Conservation (phyloP, 2,888 invertebrate genomes). For the Standfussiana lucernea region DNA sequence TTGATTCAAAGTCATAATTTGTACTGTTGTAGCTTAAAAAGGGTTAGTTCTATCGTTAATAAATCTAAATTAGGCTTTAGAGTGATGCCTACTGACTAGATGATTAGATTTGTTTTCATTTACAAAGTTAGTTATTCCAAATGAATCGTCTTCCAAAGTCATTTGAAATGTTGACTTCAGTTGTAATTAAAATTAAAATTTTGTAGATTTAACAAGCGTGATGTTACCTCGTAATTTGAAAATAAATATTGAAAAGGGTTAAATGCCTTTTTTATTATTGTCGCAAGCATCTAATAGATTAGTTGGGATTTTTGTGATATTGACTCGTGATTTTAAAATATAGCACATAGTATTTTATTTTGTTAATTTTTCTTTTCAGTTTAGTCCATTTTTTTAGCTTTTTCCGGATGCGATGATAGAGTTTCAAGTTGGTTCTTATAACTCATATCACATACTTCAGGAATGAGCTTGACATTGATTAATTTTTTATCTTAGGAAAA, state of each 20-base stretch:
- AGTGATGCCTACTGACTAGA: not conserved
- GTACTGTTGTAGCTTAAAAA: not conserved
- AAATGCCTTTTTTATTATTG: not conserved
- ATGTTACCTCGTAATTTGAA: not conserved
- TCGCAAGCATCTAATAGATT: not conserved
- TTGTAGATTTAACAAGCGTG: not conserved
- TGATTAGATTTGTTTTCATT: slow-evolving; percentile 1
- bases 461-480: slow-evolving; percentile 16
- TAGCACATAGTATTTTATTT: not conserved
- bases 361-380: not conserved
- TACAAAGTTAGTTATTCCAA: not conserved
- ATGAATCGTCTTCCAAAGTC: not conserved
- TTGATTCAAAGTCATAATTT: not conserved
- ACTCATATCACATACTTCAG: not conserved
- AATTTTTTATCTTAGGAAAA: slow-evolving; percentile 17
- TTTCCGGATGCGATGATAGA: no score
- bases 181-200: not conserved
- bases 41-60: not conserved
- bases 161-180: not conserved
- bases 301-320: not conserved
- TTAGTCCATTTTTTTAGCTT: not conserved
- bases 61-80: not conserved
- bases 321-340: not conserved
- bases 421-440: not conserved
- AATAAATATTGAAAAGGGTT: not conserved